Evolutionary conservation across 2,888 invertebrate genomes (phyloP).

Genomic region (Ophion costatus): DNA sequence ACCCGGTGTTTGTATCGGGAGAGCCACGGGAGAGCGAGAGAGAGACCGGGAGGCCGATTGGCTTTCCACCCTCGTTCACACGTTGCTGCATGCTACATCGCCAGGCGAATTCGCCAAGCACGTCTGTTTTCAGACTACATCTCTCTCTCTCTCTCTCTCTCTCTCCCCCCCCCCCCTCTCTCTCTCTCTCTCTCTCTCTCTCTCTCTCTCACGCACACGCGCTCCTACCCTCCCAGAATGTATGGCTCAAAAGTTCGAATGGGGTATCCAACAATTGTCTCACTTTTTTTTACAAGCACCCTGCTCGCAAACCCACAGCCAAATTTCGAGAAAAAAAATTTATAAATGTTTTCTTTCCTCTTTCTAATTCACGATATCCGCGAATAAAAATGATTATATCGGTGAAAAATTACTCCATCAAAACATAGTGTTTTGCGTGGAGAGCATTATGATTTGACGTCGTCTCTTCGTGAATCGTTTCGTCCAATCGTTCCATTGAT

Average conservation of each 20-base stretch:
- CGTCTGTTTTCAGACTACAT: slow-evolving; percentile 37
- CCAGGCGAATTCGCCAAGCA: slow-evolving; percentile 37
- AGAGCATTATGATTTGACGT: no score
- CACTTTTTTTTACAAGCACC: slow-evolving; percentile 14
- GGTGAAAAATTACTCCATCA: background rate
- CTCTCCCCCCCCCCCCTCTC: slow-evolving; percentile 20
- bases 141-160: slow-evolving; percentile 25
- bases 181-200: no score
- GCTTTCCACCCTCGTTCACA: slow-evolving; percentile 34
- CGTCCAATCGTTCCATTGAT: no score
- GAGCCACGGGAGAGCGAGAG: slow-evolving; percentile 18
- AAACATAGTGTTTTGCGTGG: no score
- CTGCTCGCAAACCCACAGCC: background rate
- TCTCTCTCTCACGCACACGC: background rate
- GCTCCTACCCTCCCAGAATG: slow-evolving; percentile 35
- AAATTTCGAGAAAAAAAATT: background rate
- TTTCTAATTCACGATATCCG: background rate
- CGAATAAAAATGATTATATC: background rate
- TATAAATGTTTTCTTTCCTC: background rate
- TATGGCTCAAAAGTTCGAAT: slow-evolving; percentile 44
- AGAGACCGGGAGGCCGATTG: background rate
- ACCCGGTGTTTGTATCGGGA: slow-evolving; percentile 50
- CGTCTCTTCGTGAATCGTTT: no score
- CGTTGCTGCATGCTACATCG: slow-evolving; percentile 37
- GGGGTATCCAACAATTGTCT: slow-evolving; percentile 57